phyloP scores from a whole-genome alignment of 2,113 vertebrate species.

The Bubo blakistoni region DNA sequence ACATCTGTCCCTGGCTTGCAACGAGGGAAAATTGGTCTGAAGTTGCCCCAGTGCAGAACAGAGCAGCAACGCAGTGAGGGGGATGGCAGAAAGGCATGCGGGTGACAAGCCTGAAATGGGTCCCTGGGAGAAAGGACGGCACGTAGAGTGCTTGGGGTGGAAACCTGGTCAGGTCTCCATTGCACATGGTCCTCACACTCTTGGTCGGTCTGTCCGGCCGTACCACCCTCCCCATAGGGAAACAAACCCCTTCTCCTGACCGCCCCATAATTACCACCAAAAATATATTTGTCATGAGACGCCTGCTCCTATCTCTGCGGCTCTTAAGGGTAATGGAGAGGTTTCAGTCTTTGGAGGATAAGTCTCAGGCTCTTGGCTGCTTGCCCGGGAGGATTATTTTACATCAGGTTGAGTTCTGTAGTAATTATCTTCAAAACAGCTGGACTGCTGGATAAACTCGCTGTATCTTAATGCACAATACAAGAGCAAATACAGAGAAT shows the following conservation, averaged over 20 bases:
- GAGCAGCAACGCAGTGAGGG: accelerated
- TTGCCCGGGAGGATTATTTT: constrained; percentile 77
- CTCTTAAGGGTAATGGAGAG: constrained; percentile 70
- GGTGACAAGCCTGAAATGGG: accelerated
- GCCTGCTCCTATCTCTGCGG: constrained; percentile 7
- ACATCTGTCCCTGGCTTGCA: too few species aligned
- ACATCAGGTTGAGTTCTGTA: constrained; percentile 76
- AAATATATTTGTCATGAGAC: constrained; percentile 47
- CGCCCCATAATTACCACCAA: background rate
- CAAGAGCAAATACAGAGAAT: constrained; percentile 70
- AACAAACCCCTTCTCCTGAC: background rate
- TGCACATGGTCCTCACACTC: accelerated
- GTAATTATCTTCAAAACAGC: constrained; percentile 81
- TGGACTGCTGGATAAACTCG: constrained; percentile 78
- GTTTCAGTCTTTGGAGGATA: constrained; percentile 64
- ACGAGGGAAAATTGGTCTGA: background rate
- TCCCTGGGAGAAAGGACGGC: accelerated
- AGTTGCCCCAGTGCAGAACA: background rate
- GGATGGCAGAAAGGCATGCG: accelerated
- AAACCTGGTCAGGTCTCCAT: background rate
- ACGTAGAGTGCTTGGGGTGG: accelerated
- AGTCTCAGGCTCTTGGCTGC: constrained; percentile 65
- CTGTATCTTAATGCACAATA: constrained; percentile 67
- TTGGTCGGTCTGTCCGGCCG: accelerated
- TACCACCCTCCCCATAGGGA: background rate